A percentile compares a stretch with the other conserved stretches of the same genome.
Evolutionary conservation across 2,113 vertebrate genomes (phyloP).

Genomic region (Melanerpes aurifrons): DNA sequence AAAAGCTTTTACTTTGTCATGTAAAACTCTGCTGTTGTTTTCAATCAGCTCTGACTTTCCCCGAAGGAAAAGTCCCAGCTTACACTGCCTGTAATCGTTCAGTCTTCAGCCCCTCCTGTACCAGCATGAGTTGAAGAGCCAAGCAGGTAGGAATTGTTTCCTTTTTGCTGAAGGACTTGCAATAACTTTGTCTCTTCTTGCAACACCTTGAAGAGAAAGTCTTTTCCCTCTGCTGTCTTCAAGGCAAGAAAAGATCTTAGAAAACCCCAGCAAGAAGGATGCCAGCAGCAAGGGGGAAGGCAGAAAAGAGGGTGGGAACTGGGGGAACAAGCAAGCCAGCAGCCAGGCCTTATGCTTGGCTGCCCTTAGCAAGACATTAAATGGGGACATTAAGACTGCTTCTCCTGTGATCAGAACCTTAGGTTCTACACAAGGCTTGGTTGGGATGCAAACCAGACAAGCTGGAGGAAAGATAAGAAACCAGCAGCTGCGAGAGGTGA

Average conservation of each 20-base stretch:
- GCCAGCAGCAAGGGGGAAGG: background rate
- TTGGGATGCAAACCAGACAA: background rate
- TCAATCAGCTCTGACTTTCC: slow-evolving; percentile 23
- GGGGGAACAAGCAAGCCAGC: background rate
- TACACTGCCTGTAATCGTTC: background rate
- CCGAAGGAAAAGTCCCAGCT: background rate
- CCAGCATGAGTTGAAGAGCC: background rate
- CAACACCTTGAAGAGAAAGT: background rate
- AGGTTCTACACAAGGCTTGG: background rate
- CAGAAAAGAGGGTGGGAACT: background rate
- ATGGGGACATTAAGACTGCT: background rate
- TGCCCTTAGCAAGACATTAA: background rate
- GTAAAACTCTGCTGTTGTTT: slow-evolving; percentile 25
- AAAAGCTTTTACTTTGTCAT: background rate
- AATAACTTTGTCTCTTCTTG: background rate
- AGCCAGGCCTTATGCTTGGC: background rate
- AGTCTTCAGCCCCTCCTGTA: background rate
- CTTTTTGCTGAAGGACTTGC: background rate
- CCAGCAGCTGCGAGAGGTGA: background rate
- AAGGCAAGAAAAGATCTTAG: background rate
- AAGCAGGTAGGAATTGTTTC: background rate
- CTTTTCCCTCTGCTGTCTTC: background rate
- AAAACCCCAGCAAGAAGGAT: background rate
- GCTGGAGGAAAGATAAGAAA: background rate
- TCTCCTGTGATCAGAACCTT: background rate